Percentiles rank a stretch among this genome's conserved stretches.
phyloP scores from a whole-genome alignment of 1,140 invertebrate genomes.

The Ridgeia piscesae region DNA sequence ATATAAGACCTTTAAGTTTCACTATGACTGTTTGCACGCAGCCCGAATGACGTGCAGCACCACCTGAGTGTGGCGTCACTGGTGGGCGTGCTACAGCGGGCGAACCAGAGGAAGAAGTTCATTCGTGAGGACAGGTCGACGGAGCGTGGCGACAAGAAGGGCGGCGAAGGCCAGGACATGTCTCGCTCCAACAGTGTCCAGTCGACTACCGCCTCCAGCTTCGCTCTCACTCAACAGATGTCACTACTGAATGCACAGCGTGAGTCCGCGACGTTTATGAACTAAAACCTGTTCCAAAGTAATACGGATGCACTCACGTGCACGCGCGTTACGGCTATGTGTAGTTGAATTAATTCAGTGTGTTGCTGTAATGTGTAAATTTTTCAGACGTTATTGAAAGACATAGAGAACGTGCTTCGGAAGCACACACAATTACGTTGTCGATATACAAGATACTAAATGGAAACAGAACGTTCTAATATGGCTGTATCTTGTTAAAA shows the following conservation, averaged over 20 bases:
- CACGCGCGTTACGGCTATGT: too few species aligned
- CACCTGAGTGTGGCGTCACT: slow-evolving; percentile 47
- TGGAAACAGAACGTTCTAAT: too few species aligned
- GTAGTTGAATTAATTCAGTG: too few species aligned
- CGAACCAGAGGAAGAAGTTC: slow-evolving; percentile 42
- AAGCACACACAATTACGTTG: too few species aligned
- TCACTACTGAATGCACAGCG: background rate
- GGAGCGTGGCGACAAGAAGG: slow-evolving; percentile 43
- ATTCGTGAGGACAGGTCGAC: slow-evolving; percentile 42
- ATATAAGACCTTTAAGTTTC: background rate
- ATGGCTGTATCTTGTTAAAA: too few species aligned
- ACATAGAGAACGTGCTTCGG: too few species aligned
- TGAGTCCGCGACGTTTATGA: background rate
- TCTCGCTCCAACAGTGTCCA: slow-evolving; percentile 48
- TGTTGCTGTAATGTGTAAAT: too few species aligned
- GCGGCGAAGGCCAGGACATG: slow-evolving; percentile 30
- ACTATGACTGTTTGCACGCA: slow-evolving; percentile 22
- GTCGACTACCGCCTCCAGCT: background rate
- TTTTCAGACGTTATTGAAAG: too few species aligned
- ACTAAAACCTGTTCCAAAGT: too few species aligned
- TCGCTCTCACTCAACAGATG: background rate
- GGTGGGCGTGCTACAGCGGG: slow-evolving; percentile 45
- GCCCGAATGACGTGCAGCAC: slow-evolving; percentile 46
- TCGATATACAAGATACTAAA: too few species aligned
- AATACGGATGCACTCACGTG: too few species aligned